These are phyloP conservation scores for Eulithis testata DNA, from an alignment of 2,888 invertebrate species.

Conservation along the genomic window DNA sequence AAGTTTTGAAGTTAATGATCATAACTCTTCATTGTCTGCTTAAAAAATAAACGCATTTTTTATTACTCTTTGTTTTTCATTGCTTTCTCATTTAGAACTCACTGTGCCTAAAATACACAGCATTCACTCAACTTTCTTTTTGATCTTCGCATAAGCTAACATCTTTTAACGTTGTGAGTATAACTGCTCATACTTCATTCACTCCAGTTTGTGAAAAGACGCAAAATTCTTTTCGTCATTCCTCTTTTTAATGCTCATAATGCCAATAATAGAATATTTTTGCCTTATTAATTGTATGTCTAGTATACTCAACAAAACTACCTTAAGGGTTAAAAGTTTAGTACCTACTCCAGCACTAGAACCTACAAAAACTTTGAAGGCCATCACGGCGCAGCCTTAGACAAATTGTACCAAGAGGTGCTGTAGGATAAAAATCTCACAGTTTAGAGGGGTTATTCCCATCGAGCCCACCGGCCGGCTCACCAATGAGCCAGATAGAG, in stretches of 20 bases:
- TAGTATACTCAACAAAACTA: no score
- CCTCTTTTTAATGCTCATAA: background rate
- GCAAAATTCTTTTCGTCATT: background rate
- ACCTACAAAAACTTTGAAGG: no score
- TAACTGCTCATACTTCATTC: slow-evolving; percentile 2
- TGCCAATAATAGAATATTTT: no score
- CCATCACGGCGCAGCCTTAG: no score
- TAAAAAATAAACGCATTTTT: slow-evolving; percentile 12
- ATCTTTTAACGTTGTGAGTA: slow-evolving; percentile 6
- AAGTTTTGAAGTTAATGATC: background rate
- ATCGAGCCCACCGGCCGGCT: no score
- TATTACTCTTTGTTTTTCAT: slow-evolving; percentile 2
- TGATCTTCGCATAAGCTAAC: slow-evolving; percentile 1
- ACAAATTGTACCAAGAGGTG: no score
- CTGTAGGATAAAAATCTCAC: no score
- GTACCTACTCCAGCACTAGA: no score
- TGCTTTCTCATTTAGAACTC: slow-evolving; percentile 8
- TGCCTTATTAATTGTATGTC: no score
- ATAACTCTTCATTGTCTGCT: background rate
- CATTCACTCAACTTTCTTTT: slow-evolving; percentile 10
- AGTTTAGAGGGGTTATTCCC: no score
- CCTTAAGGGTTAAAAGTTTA: no score
- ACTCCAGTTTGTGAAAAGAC: background rate
- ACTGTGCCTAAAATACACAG: slow-evolving; percentile 1
- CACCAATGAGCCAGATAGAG: no score